Base-by-base conservation (phyloP, 2,113 vertebrate genomes). In the Prunella himalayana region DNA sequence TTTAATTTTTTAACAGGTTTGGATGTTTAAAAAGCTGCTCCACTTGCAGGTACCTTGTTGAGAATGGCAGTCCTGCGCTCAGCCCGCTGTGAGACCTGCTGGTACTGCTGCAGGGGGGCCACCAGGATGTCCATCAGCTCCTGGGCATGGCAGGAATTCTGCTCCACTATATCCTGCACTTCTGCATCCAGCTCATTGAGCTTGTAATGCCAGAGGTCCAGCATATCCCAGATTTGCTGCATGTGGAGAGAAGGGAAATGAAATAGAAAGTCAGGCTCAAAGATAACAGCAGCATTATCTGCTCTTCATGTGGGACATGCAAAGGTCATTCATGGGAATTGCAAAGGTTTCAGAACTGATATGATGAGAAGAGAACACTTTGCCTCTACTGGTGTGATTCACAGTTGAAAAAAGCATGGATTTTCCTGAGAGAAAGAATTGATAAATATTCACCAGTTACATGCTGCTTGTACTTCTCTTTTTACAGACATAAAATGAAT, bases 171-270 rank as follows among this genome's bases (percentile, higher is more conserved):
- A 83, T 99, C 99, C 63, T 99, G 99, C 59, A 99, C 96, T 77
- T 99, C 98, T 31, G 98, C 98, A 92, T 99, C 99, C 83, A 99
- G 96, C 5, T 98, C 97, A 2, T 98, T 98, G 47, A 99, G 93
- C 53, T 97, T 97, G 45, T 99, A 98, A 95, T 99, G 99, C 98
- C 99, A 99, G 49, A 94, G 72, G 22, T 99, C 98, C 51, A 99
- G 94, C 97, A 99, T 98, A 21, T 99, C 98, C 99, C 99, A 99
- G 30, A 98, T 97, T 86, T 97, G 96, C 99, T 99, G 97, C 54
- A 87, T 8, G 66, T 19, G 54, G 56, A 87, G 61, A 97, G 17
- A 78, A 17, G 7, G n/a, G 23, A 83, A 93, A 92, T 22, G 27
- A 83, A 91, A 54, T 14, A 33, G 5, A 45, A 59, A 45, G 61